Evolutionary conservation across 2,888 invertebrate species (phyloP).

Genomic region (Ectemnius cavifrons): DNA sequence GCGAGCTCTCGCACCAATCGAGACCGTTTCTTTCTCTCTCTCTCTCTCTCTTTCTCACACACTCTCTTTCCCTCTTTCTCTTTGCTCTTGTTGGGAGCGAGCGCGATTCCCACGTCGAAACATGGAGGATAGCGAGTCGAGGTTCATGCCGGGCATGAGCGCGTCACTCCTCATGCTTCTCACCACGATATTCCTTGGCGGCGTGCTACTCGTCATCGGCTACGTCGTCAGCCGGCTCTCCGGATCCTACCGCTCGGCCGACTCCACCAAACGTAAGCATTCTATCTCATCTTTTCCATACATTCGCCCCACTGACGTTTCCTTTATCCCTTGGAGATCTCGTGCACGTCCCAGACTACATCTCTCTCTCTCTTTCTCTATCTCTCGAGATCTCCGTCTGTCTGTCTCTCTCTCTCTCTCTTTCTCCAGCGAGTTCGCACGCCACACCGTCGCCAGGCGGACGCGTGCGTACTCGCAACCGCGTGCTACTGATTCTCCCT

Average conservation of each 20-base stretch:
- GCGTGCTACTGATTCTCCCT: background rate
- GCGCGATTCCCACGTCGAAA: conserved; percentile 15
- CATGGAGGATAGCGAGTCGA: conserved; percentile 52
- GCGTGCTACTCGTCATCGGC: conserved; percentile 51
- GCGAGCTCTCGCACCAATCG: too few species aligned
- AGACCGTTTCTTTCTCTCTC: background rate
- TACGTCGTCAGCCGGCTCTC: conserved; percentile 58
- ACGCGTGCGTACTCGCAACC: conserved; percentile 4
- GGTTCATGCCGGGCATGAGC: conserved; percentile 32
- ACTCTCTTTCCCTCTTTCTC: too few species aligned
- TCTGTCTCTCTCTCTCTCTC: too few species aligned
- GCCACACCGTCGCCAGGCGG: background rate
- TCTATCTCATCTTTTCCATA: background rate
- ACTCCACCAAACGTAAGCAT: conserved; percentile 61
- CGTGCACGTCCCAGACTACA: too few species aligned
- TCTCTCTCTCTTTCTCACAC: too few species aligned
- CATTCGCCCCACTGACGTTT: background rate
- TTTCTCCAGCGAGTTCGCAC: too few species aligned
- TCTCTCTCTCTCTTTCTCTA: background rate
- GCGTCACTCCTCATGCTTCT: conserved; percentile 36
- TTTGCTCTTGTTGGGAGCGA: conserved; percentile 9
- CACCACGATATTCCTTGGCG: conserved; percentile 55
- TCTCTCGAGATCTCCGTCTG: background rate
- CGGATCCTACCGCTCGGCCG: conserved; percentile 35
- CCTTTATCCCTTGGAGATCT: too few species aligned